These are phyloP conservation scores for Rotaria socialis DNA, from an alignment of 2,888 invertebrate genomes.

Conservation along the genomic window DNA sequence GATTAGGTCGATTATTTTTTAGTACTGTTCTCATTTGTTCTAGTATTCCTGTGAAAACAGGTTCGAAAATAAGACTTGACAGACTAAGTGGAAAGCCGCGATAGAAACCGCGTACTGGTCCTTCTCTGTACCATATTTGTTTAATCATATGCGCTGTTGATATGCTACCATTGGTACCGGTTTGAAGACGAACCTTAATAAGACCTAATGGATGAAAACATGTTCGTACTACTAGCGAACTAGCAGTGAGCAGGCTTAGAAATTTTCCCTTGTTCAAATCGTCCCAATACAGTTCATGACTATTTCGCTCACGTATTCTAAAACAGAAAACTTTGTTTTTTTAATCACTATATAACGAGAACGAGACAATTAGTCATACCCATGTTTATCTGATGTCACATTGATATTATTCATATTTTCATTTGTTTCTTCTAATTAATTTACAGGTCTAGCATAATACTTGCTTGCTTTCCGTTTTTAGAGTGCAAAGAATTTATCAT, in stretches of 20 bases:
- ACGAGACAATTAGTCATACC: too few species aligned
- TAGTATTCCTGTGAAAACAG: not conserved
- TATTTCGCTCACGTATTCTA: not conserved
- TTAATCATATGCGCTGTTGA: not conserved
- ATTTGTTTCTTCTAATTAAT: too few species aligned
- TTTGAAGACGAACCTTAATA: not conserved
- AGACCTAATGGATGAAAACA: constrained; percentile 15
- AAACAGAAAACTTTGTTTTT: too few species aligned
- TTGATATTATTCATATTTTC: too few species aligned
- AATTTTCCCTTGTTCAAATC: not conserved
- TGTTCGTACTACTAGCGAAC: not conserved
- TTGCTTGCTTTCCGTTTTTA: too few species aligned
- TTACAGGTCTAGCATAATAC: too few species aligned
- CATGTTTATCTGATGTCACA: too few species aligned
- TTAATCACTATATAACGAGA: too few species aligned
- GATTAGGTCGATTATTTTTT: not conserved
- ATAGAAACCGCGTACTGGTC: not conserved
- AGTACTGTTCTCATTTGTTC: not conserved
- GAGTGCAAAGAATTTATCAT: too few species aligned
- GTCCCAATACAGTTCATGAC: constrained; percentile 4
- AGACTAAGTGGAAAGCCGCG: not conserved
- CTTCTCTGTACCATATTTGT: not conserved
- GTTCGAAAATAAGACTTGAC: not conserved
- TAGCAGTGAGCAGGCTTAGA: not conserved
- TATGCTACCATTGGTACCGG: not conserved